Base-by-base conservation (phyloP, 1,140 invertebrate species). In the Brachionus plicatilis region DNA sequence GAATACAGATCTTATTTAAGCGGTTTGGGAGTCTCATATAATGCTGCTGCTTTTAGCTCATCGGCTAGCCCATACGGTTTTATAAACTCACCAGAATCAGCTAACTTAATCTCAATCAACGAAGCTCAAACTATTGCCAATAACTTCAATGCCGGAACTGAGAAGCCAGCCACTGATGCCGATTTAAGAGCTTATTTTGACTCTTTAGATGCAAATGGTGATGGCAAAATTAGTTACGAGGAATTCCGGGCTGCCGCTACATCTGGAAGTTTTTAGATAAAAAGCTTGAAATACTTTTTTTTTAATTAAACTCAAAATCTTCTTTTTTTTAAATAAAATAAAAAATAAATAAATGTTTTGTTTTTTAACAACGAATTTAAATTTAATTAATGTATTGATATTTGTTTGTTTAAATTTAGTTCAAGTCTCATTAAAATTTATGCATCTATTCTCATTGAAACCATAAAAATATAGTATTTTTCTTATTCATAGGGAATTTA, bases 181-280 rank as follows among this genome's bases (percentile, higher is more conserved):
- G 72, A 76, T 27, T 76, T 76, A 24, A 76, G 43, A 76, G 72
- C 72, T 50, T 76, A 76, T 37, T 76, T 76, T 76, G 43, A 76
- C 20, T 76, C 72, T 45, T 5, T 76, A 1, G 72, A 76, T 50
- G 5, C 43, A 27, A 76, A 76, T 76, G 72, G 72, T 29, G 72
- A 76, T 76, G 72, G 72, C 0, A 29, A 20, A 50, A 29, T 76
- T 27, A 50, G 43, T 4, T 76, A 50, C n/a, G 72, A 76, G 50
- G 72, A 76, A 50, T 76, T 76, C 68, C 41, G 37, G 45, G 37
- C 33, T 72, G 68, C 68, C 11, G 68, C 68, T 17, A 20, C 68
- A 17, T 72, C 68, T 17, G 68, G 68, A 17, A 43, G n/a, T 72
- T 72, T 72, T 17, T 72, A 72, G 17, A 72, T 8, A 37, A 66